Evolutionary conservation across 2,797 vertebrate genomes (phyloP).

Genomic region (Danio choprae): DNA sequence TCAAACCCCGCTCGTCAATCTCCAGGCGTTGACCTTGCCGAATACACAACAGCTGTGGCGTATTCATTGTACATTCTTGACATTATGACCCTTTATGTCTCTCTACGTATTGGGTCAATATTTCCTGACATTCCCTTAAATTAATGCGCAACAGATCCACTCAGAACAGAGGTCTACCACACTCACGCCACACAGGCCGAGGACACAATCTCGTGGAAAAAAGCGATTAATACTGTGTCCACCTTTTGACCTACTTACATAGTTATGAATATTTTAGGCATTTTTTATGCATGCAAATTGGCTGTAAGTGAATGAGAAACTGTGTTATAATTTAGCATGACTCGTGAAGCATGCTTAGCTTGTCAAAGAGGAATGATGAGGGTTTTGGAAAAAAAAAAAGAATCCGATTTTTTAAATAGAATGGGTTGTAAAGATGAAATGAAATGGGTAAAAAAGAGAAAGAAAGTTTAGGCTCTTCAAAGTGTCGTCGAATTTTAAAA

Average conservation of each 20-base stretch:
- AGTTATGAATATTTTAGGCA: conserved; percentile 34
- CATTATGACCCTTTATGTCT: conserved; percentile 38
- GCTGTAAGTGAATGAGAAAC: conserved; percentile 6
- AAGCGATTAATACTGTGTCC: conserved; percentile 28
- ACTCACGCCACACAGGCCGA: neutral
- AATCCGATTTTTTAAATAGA: neutral
- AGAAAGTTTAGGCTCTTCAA: neutral
- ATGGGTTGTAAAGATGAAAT: neutral
- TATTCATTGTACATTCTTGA: conserved; percentile 9
- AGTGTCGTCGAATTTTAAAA: neutral
- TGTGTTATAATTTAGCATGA: conserved; percentile 20
- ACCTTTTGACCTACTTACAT: conserved; percentile 46
- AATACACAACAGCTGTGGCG: neutral
- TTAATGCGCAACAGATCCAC: conserved; percentile 43
- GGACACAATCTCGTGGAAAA: neutral
- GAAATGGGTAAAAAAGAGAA: neutral
- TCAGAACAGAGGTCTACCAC: neutral
- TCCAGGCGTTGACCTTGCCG: conserved; percentile 1
- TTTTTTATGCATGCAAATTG: conserved; percentile 31
- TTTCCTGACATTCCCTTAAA: conserved; percentile 35
- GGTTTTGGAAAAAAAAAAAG: neutral
- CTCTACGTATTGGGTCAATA: conserved; percentile 38
- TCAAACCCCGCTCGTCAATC: conserved; percentile 46
- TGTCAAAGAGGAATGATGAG: conserved; percentile 13
- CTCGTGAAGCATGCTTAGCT: neutral